These are phyloP conservation scores for Macropis europaea DNA, from an alignment of 2,888 invertebrate species.

Conservation along the genomic window DNA sequence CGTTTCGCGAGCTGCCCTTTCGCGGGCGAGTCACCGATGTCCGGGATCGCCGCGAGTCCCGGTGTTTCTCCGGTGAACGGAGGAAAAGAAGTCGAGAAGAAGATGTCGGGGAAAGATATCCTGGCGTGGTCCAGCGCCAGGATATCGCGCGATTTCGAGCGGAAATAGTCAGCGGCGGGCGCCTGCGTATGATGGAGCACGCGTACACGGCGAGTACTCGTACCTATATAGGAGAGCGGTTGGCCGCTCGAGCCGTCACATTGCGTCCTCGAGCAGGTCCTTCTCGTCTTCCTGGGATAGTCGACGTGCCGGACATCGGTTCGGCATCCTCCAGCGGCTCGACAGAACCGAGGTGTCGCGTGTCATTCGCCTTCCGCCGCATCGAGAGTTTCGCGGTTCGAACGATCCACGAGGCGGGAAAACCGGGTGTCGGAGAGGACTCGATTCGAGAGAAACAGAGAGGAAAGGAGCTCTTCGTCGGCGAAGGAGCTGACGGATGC, in stretches of 20 bases:
- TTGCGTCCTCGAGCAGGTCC: constrained; percentile 55
- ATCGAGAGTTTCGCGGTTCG: no score
- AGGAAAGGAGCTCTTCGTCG: neutral
- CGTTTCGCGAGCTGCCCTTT: no score
- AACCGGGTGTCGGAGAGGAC: neutral
- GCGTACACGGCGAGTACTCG: neutral
- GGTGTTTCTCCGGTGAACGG: neutral
- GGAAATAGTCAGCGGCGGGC: neutral
- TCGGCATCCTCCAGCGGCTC: neutral
- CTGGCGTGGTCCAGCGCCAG: neutral
- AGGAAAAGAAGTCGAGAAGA: neutral
- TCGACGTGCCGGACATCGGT: constrained; percentile 4
- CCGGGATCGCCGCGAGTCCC: neutral
- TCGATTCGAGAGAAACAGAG: neutral
- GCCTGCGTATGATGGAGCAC: constrained; percentile 15
- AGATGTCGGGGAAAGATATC: neutral
- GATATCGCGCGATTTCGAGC: constrained; percentile 7
- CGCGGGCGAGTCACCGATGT: no score
- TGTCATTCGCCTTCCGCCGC: neutral
- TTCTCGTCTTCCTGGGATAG: constrained; percentile 34
- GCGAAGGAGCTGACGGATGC: neutral
- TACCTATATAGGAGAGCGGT: constrained; percentile 58
- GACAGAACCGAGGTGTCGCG: neutral
- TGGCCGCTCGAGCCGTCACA: constrained; percentile 51
- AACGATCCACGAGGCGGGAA: no score